Conservation (phyloP, 92 coral and sea anemone genomes). For the Porites cylindrica region DNA sequence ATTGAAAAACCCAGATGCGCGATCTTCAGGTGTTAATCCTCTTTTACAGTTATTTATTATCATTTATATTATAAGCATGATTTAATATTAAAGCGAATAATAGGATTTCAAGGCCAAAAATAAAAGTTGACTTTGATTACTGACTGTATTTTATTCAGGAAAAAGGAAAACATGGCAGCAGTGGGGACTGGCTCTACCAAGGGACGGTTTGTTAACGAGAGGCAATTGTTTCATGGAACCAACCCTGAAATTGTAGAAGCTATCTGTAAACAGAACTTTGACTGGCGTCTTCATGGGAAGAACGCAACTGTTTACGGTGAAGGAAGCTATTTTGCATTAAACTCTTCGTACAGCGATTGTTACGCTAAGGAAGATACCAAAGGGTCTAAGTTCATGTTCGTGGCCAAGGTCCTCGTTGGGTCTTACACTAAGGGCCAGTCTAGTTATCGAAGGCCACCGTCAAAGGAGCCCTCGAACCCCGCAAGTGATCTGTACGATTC, state of each 20-base stretch:
- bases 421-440: constrained; percentile 72
- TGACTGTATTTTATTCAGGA: constrained; percentile 47
- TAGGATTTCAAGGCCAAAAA: too few relatives aligned
- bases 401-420: constrained; percentile 83
- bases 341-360: constrained; percentile 63
- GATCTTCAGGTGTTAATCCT: too few relatives aligned
- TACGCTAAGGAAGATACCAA: constrained; percentile 53
- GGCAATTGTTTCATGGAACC: constrained; percentile 76
- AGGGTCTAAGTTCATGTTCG: constrained; percentile 63
- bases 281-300: constrained; percentile 70
- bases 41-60: too few relatives aligned
- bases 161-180: constrained; percentile 72
- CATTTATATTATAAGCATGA: too few relatives aligned
- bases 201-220: constrained; percentile 50
- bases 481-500: constrained; percentile 70
- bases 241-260: constrained; percentile 57
- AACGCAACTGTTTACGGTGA: constrained; percentile 66
- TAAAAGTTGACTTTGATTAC: neutral
- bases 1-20: too few relatives aligned
- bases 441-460: constrained; percentile 54
- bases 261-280: constrained; percentile 80
- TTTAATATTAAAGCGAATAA: too few relatives aligned
- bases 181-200: neutral
- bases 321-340: constrained; percentile 82
- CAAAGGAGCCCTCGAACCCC: constrained; percentile 43